Evolutionary conservation across 2,888 invertebrate species (phyloP), one percentile per base, ranked within the genome.

Genomic region (Matsumyia berberina): DNA sequence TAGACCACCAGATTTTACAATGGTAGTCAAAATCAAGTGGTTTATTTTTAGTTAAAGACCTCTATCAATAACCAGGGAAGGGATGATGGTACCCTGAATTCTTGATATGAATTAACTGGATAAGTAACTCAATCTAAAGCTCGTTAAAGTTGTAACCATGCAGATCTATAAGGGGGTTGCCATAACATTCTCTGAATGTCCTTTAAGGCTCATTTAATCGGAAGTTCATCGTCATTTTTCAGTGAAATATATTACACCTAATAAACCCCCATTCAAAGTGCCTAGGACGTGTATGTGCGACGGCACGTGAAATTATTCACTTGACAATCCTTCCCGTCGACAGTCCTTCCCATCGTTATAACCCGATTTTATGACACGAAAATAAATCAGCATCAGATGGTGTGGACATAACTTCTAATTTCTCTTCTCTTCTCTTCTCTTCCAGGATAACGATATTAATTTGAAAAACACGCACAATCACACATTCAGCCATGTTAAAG

Each of bases 401-500:
- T 5, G 5, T 11, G 11, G 9, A 37, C 15, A 9, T 8, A 12
- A 19, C 8, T 8, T 33, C 12, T 64, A 44, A 53, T 37, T 44
- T 35, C 4, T 49, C 7, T 24, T 35, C 4, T 3, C 7, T 24
- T 35, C 4, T 3, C n/a, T 37, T 19, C 17, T 60, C 12, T 78
- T 82, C 7, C 77, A 82, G 72, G 24, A 46, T 39, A 62, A 42
- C 4, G 31, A 15, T 29, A 9, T 15, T 11, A 17, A 12, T 9
- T 17, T 12, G 39, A 76, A 67, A 7, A 76, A 5, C 31, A 31
- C 49, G 46, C 51, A 53, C 24, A 53, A 7, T 55, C 33, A 55
- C 62, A 55, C 17, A 4, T 5, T 6, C 15, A 55, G 29, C 39
- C 64, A 85, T 85, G 85, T 53, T 85, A 29, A 85, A 74, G 64